phyloP scores from a whole-genome alignment of 2,113 vertebrate genomes.

The Acrocephalus arundinaceus region DNA sequence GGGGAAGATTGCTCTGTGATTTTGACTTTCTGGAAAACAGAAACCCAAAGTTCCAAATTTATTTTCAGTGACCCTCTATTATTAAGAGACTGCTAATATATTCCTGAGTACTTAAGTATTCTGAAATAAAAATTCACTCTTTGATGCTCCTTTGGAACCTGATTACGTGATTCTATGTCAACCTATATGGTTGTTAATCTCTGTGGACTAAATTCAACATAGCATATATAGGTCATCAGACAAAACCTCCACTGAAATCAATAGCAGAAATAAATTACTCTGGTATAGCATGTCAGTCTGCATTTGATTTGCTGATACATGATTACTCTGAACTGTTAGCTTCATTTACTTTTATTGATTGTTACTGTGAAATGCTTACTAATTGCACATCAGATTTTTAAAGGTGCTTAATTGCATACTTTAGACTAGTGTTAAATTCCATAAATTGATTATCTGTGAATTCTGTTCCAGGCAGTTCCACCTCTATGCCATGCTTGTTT shows the following conservation, averaged over 20 bases:
- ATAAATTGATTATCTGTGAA: background rate
- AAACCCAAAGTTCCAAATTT: background rate
- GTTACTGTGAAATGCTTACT: constrained; percentile 43
- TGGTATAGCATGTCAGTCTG: background rate
- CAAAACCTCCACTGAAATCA: constrained; percentile 7
- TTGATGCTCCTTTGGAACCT: background rate
- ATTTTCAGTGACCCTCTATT: background rate
- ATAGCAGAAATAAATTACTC: constrained; percentile 39
- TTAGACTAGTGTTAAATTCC: background rate
- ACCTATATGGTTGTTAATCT: background rate
- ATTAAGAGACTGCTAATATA: background rate
- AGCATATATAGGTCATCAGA: constrained; percentile 31
- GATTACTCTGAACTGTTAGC: constrained; percentile 32
- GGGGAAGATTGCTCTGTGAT: background rate
- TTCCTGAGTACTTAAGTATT: background rate
- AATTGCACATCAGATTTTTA: constrained; percentile 53
- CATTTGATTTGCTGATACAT: constrained; percentile 38
- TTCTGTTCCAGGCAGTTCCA: background rate
- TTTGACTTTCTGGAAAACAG: background rate
- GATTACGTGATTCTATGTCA: background rate
- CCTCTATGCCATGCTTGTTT: background rate
- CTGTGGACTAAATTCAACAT: background rate
- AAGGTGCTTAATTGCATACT: constrained; percentile 24
- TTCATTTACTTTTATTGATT: constrained; percentile 56
- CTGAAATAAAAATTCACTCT: background rate